phyloP scores from a whole-genome alignment of 2,797 vertebrate species.

The Crenuchus spilurus region DNA sequence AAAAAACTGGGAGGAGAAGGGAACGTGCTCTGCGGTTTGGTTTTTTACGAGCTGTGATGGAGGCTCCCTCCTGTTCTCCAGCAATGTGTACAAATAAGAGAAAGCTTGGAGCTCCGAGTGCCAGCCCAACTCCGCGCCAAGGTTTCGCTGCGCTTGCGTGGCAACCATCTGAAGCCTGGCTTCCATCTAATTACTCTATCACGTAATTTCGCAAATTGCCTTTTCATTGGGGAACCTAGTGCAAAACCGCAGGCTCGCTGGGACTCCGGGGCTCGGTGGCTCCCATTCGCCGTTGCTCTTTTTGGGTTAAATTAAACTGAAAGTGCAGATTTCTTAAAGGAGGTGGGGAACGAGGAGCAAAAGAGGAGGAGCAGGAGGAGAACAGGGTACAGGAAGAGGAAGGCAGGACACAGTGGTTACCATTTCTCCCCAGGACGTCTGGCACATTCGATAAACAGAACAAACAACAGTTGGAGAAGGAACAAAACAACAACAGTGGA shows the following conservation, averaged over 20 bases:
- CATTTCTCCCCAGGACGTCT: slow-evolving; percentile 51
- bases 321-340: slow-evolving; percentile 86
- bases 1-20: slow-evolving; percentile 66
- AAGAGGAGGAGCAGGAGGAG: slow-evolving; percentile 25
- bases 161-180: slow-evolving; percentile 89
- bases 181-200: slow-evolving; percentile 99
- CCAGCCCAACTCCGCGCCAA: slow-evolving; percentile 59
- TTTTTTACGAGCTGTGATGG: slow-evolving; percentile 93
- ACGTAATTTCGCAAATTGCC: slow-evolving; percentile 99
- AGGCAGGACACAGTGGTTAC: slow-evolving; percentile 45
- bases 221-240: slow-evolving; percentile 94
- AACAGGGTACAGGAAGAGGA: slow-evolving; percentile 54
- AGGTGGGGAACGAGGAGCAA: slow-evolving; percentile 43
- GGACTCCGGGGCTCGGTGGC: slow-evolving; percentile 87
- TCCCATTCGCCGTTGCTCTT: slow-evolving; percentile 96
- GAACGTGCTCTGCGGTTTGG: slow-evolving; percentile 85
- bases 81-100: slow-evolving; percentile 97
- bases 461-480: slow-evolving; percentile 49
- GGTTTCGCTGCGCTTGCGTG: slow-evolving; percentile 79
- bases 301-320: slow-evolving; percentile 99
- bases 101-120: slow-evolving; percentile 84
- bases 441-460: slow-evolving; percentile 46
- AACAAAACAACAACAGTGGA: slow-evolving; percentile 50
- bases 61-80: slow-evolving; percentile 87
- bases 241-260: slow-evolving; percentile 89